Conservation (phyloP, 2,797 vertebrate genomes). For the Hapalemur alaotrensis region DNA sequence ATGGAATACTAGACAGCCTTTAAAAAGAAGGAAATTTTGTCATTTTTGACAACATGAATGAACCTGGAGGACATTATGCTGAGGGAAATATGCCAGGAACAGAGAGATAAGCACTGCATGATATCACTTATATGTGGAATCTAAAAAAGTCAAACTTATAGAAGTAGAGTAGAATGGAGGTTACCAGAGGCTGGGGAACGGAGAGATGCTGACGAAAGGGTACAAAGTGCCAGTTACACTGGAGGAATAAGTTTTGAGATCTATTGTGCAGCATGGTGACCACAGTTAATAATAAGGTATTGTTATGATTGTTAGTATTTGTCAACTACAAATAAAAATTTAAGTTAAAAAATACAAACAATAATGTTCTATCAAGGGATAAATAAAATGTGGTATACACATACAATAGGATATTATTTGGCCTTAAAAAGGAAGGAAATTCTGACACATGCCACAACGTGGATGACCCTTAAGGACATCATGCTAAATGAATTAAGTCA, state of each 20-base stretch:
- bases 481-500: background rate
- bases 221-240: background rate
- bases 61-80: background rate
- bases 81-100: background rate
- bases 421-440: background rate
- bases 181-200: background rate
- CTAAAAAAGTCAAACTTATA: background rate
- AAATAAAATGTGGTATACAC: background rate
- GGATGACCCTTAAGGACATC: background rate
- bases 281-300: background rate
- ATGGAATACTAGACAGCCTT: too few relatives aligned
- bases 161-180: background rate
- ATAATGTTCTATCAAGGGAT: background rate
- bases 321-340: background rate
- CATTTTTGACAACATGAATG: background rate
- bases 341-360: background rate
- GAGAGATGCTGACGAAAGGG: too few relatives aligned
- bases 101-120: background rate
- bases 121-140: background rate
- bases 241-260: background rate
- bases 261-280: background rate
- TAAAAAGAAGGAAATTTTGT: background rate
- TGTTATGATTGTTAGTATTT: background rate
- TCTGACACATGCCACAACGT: background rate
- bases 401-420: background rate